Evolutionary conservation across 2,113 vertebrate genomes (phyloP).

Genomic region (Coptodon bakossiorum): DNA sequence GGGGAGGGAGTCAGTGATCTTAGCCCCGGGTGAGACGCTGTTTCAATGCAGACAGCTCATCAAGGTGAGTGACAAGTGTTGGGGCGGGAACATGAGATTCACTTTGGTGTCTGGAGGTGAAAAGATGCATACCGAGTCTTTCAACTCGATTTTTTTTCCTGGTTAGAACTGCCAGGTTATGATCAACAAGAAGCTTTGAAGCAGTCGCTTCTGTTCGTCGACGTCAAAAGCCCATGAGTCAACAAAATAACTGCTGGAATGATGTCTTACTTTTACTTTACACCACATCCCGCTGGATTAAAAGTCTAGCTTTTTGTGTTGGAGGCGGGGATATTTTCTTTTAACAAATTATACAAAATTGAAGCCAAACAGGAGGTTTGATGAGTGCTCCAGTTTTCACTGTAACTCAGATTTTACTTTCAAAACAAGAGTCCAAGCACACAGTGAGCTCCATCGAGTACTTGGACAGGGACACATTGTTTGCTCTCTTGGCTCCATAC

Average conservation of each 20-base stretch:
- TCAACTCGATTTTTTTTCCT: not conserved
- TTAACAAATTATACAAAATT: not conserved
- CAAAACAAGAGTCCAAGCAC: not conserved
- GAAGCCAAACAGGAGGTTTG: not conserved
- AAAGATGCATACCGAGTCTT: constrained; percentile 2
- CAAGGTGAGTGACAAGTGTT: constrained; percentile 51
- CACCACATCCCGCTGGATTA: not conserved
- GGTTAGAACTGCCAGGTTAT: not conserved
- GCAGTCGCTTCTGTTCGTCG: not conserved
- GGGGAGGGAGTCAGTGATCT: constrained; percentile 14
- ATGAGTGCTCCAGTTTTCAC: not conserved
- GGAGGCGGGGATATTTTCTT: not conserved
- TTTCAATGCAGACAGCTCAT: constrained; percentile 34
- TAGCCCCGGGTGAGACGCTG: constrained; percentile 10
- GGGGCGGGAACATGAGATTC: not conserved
- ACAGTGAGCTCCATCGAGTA: not conserved
- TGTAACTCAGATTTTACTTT: not conserved
- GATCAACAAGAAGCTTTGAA: constrained; percentile 13
- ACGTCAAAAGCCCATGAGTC: not conserved
- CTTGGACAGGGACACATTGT: not conserved
- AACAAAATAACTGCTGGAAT: not conserved
- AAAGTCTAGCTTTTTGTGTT: not conserved
- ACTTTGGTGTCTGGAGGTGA: constrained; percentile 3
- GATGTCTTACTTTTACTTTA: not conserved
- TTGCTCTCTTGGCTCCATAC: not conserved